These are phyloP conservation scores for Elanus axillaris DNA, from an alignment of 2,113 vertebrate species.

Conservation along the genomic window DNA sequence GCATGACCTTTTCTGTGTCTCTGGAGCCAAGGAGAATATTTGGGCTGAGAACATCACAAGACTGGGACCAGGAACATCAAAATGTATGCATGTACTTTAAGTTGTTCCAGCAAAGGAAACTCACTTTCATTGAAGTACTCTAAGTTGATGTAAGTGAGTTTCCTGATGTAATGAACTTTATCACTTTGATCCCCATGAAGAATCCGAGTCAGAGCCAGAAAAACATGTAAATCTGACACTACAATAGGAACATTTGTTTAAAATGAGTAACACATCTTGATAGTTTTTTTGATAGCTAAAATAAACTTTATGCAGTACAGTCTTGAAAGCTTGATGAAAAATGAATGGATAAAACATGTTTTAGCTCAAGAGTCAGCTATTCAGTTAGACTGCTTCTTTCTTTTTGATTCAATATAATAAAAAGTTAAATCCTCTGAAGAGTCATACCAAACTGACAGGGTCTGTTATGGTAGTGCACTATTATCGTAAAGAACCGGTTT, in stretches of 20 bases:
- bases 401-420: conserved; percentile 9
- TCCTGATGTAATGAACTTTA: conserved; percentile 45
- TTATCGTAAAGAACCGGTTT: background rate
- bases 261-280: conserved; percentile 46
- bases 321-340: conserved; percentile 38
- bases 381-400: conserved; percentile 3
- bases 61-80: background rate
- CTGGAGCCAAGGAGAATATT: background rate
- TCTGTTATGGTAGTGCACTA: conserved; percentile 1
- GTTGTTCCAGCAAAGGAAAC: conserved; percentile 43
- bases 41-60: conserved; percentile 9
- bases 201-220: conserved; percentile 35
- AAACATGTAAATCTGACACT: conserved; percentile 48
- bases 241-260: conserved; percentile 50
- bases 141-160: conserved; percentile 47
- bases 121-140: conserved; percentile 21
- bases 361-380: background rate
- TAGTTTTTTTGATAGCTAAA: conserved; percentile 35
- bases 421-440: conserved; percentile 34
- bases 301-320: conserved; percentile 29
- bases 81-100: conserved; percentile 13
- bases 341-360: conserved; percentile 52
- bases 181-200: conserved; percentile 56
- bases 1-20: background rate
- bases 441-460: background rate